Conservation (phyloP, 2,797 vertebrate genomes). For the Sebastes glaucus region DNA sequence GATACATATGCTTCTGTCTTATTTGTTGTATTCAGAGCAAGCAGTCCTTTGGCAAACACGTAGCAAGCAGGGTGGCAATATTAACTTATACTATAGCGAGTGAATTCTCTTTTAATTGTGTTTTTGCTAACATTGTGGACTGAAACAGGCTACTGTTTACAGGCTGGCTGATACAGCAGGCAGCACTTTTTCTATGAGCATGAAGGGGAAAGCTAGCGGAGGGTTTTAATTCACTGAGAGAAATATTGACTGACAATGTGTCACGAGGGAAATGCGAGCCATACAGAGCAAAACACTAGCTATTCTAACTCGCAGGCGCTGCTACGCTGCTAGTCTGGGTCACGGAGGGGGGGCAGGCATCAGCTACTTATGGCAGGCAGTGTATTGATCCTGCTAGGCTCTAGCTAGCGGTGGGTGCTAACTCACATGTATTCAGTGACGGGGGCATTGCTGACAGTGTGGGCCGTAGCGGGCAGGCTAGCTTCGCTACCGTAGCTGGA, state of each 20-base stretch:
- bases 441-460: conserved; percentile 99
- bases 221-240: conserved; percentile 20
- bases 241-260: conserved; percentile 36
- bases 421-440: conserved; percentile 99
- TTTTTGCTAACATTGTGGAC: conserved; percentile 18
- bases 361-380: conserved; percentile 64
- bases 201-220: conserved; percentile 23
- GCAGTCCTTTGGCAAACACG: conserved; percentile 26
- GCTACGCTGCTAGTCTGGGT: conserved; percentile 41
- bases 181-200: conserved; percentile 25
- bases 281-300: conserved; percentile 22
- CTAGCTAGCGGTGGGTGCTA: conserved; percentile 65
- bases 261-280: conserved; percentile 49
- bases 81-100: background rate
- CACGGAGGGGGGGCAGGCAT: conserved; percentile 51
- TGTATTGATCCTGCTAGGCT: conserved; percentile 69
- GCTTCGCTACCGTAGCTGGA: conserved; percentile 99
- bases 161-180: conserved; percentile 41
- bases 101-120: background rate
- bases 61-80: conserved; percentile 45
- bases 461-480: conserved; percentile 97
- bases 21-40: conserved; percentile 19
- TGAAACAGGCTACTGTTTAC: conserved; percentile 10
- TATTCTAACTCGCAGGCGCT: conserved; percentile 35
- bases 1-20: background rate